phyloP scores from a whole-genome alignment of 1,140 invertebrate genomes.

The Cotesia typhae region DNA sequence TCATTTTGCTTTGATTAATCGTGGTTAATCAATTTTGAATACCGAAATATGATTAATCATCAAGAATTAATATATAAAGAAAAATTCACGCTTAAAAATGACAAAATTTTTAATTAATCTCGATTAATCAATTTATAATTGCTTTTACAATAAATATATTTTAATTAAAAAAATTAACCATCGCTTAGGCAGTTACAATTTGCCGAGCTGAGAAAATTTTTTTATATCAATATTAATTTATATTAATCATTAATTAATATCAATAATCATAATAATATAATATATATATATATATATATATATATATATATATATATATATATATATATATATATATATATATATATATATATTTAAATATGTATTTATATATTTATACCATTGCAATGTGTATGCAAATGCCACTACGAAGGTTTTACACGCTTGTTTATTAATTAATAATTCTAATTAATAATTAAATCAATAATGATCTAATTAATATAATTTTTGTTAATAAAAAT shows the following conservation, averaged over 20 bases:
- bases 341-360: too few species aligned
- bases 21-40: slow-evolving; percentile 16
- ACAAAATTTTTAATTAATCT: background rate
- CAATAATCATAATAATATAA: too few species aligned
- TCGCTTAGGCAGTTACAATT: slow-evolving; percentile 43
- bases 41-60: too few species aligned
- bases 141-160: slow-evolving; percentile 15
- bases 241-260: background rate
- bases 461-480: background rate
- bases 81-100: too few species aligned
- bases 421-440: slow-evolving; percentile 1
- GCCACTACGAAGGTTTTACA: slow-evolving; percentile 42
- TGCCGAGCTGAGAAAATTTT: slow-evolving; percentile 30
- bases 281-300: too few species aligned
- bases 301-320: too few species aligned
- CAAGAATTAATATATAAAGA: too few species aligned
- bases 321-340: too few species aligned
- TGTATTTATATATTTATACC: slow-evolving; percentile 10
- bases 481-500: slow-evolving; percentile 1
- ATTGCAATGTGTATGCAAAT: slow-evolving; percentile 35
- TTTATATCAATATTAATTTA: slow-evolving; percentile 4
- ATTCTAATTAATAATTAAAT: background rate
- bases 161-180: slow-evolving; percentile 23
- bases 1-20: slow-evolving; percentile 2
- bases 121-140: background rate